Evolutionary conservation across 2,888 invertebrate species (phyloP).

Genomic region (Brassicogethes aeneus): DNA sequence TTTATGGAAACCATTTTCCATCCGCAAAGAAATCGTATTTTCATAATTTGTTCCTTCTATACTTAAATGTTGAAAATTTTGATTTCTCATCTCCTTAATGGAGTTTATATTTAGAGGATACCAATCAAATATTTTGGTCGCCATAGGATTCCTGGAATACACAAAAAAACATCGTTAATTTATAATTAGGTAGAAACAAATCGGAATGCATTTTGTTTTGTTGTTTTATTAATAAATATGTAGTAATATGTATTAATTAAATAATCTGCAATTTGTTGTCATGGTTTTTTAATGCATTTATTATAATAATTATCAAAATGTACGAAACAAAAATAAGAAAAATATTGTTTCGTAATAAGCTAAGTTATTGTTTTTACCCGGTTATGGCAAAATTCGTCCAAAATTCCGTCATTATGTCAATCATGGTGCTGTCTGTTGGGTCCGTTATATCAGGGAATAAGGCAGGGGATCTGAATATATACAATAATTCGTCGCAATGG

Average conservation of each 20-base stretch:
- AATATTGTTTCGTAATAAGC: no score
- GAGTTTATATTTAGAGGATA: constrained; percentile 8
- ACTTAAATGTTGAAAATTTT: constrained; percentile 19
- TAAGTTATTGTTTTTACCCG: no score
- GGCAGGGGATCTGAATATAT: constrained; percentile 41
- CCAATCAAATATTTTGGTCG: constrained; percentile 12
- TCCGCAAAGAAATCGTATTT: constrained; percentile 4
- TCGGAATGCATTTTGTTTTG: no score
- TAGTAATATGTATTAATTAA: no score
- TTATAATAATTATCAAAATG: no score
- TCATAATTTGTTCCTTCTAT: constrained; percentile 13
- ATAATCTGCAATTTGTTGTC: no score
- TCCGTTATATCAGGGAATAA: constrained; percentile 37
- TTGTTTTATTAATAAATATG: no score
- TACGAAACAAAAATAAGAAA: constrained; percentile 10
- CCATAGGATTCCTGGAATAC: constrained; percentile 26
- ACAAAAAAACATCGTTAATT: constrained; percentile 9
- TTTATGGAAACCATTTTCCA: constrained; percentile 5
- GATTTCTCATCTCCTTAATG: constrained; percentile 12
- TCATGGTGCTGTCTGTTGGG: constrained; percentile 34
- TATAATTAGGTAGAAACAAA: no score
- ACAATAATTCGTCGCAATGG: constrained; percentile 48
- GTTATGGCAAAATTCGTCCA: constrained; percentile 44
- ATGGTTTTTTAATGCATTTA: no score
- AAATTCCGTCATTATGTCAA: constrained; percentile 35